Percentiles rank a stretch among this genome's conserved stretches.
phyloP scores from a whole-genome alignment of 2,113 vertebrate species.

The Pteropus alecto region DNA sequence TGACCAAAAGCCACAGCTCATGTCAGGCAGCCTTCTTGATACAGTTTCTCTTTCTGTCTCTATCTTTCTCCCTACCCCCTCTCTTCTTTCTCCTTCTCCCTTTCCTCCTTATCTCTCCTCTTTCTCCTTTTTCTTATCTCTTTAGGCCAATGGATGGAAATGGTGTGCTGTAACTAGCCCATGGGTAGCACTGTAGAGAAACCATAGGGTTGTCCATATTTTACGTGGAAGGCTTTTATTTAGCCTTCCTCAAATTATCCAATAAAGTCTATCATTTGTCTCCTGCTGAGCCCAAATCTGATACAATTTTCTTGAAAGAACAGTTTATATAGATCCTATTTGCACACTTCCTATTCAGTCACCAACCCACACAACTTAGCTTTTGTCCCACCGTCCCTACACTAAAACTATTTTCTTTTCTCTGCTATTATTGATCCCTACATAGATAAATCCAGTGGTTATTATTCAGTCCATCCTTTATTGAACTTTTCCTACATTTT shows the following conservation, averaged over 20 bases:
- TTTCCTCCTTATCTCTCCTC: neutral
- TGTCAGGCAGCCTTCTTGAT: neutral
- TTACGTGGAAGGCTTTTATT: neutral
- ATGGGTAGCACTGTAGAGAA: neutral
- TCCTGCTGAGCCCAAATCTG: neutral
- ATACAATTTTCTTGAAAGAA: slow-evolving; percentile 3
- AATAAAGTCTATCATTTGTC: neutral
- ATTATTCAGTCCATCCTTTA: neutral
- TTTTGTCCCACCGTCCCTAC: neutral
- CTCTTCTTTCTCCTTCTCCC: neutral
- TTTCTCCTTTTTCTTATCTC: neutral
- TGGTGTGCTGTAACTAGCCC: neutral
- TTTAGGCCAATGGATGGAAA: neutral
- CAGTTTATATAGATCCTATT: neutral
- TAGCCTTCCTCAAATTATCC: neutral
- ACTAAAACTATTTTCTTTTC: neutral
- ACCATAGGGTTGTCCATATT: neutral
- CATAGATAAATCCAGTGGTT: neutral
- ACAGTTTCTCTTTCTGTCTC: neutral
- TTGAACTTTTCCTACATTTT: neutral
- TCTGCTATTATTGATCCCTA: neutral
- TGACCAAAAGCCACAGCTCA: neutral
- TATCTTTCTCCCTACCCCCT: neutral
- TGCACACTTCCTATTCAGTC: neutral
- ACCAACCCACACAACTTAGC: neutral